phyloP scores from a whole-genome alignment of 1,140 invertebrate species.

The Centruroides vittatus region DNA sequence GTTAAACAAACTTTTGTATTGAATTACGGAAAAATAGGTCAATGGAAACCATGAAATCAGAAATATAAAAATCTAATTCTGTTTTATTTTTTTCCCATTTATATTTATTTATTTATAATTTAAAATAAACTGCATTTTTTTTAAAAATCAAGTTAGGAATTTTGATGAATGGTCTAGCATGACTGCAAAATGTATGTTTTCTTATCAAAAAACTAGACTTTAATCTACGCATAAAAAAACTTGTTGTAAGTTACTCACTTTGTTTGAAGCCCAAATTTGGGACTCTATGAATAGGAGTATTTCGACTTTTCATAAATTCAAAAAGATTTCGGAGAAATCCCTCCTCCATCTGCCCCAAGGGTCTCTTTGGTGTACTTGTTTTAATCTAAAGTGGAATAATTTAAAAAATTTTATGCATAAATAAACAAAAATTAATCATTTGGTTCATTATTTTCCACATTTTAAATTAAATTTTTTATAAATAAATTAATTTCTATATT shows the following conservation, averaged over 20 bases:
- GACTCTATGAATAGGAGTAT: slow-evolving; percentile 54
- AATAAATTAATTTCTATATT: no score
- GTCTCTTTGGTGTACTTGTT: slow-evolving; percentile 11
- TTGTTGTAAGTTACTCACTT: slow-evolving; percentile 36
- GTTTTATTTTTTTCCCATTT: background rate
- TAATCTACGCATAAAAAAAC: background rate
- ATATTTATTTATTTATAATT: background rate
- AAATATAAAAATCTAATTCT: background rate
- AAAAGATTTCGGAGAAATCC: slow-evolving; percentile 52
- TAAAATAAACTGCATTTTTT: background rate
- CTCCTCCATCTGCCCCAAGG: slow-evolving; percentile 37
- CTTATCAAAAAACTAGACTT: no score
- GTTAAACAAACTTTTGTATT: background rate
- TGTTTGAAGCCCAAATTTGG: slow-evolving; percentile 63
- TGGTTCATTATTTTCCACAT: no score
- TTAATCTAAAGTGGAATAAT: background rate
- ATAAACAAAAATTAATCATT: no score
- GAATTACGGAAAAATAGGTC: background rate
- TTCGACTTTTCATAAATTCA: slow-evolving; percentile 54
- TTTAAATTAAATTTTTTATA: no score
- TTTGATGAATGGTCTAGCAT: no score
- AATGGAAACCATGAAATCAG: background rate
- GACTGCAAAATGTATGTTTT: no score
- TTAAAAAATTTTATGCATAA: no score
- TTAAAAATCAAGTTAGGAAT: no score